These are phyloP conservation scores for Xerus rutilus DNA, from an alignment of 2,797 vertebrate species.

Conservation along the genomic window DNA sequence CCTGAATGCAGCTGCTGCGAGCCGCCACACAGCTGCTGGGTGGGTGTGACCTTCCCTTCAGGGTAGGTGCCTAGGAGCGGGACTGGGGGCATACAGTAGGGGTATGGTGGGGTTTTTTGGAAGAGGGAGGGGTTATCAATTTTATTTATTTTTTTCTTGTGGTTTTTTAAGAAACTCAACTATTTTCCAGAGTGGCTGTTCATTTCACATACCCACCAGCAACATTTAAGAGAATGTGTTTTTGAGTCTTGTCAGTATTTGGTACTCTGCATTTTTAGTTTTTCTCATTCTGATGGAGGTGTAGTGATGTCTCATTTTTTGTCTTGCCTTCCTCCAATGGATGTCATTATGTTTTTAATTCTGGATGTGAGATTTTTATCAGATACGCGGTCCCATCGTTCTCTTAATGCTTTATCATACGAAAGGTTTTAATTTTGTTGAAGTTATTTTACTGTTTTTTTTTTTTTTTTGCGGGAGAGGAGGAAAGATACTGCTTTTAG, in stretches of 20 bases:
- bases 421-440: constrained; percentile 37
- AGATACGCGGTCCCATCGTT: neutral
- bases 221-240: neutral
- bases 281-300: neutral
- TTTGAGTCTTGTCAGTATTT: neutral
- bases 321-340: constrained; percentile 25
- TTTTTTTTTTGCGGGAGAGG: neutral
- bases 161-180: neutral
- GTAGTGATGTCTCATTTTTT: neutral
- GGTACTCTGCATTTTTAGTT: neutral
- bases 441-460: neutral
- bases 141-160: neutral
- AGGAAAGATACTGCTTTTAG: neutral
- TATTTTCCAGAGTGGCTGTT: neutral
- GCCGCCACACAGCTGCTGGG: neutral
- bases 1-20: neutral
- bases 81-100: neutral
- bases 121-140: no score
- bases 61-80: neutral
- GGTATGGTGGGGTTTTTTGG: neutral
- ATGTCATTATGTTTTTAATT: neutral
- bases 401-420: neutral
- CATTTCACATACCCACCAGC: neutral
- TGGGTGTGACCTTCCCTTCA: neutral
- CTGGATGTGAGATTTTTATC: neutral